Evolutionary conservation across 2,113 vertebrate genomes (phyloP).

Genomic region (Thomomys bottae): DNA sequence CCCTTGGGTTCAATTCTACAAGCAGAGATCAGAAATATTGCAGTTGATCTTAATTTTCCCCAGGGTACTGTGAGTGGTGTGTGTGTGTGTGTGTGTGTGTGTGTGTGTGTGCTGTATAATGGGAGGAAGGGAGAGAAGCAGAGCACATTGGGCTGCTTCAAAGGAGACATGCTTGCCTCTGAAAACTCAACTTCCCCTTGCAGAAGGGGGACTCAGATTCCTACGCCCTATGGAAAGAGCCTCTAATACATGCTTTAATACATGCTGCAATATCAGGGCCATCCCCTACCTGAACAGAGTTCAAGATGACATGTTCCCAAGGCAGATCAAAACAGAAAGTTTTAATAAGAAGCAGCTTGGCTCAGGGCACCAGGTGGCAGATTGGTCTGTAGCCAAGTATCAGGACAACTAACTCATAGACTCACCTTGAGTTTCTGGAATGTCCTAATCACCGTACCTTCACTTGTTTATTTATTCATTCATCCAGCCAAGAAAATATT

Average conservation of each 20-base stretch:
- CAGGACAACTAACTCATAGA: not conserved
- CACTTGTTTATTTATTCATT: conserved; percentile 55
- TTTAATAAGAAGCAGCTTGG: not conserved
- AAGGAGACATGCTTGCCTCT: not conserved
- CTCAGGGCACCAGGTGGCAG: not conserved
- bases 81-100: too few relatives aligned
- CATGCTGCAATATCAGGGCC: not conserved
- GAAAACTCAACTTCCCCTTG: not conserved
- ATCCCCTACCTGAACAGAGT: not conserved
- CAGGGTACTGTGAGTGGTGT: not conserved
- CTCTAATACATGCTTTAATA: not conserved
- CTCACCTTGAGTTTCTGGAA: conserved; percentile 67
- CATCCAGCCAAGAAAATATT: conserved; percentile 37
- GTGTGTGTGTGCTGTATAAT: too few relatives aligned
- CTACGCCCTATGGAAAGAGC: not conserved
- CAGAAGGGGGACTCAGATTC: not conserved
- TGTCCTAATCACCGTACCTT: conserved; percentile 49
- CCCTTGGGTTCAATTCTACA: conserved; percentile 54
- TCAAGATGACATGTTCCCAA: not conserved
- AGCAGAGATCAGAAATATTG: conserved; percentile 36
- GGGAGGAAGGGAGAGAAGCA: not conserved
- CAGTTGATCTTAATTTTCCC: conserved; percentile 61
- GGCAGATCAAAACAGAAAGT: conserved; percentile 15
- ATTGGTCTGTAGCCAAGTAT: not conserved
- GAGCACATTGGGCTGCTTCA: not conserved